Evolutionary conservation across 2,888 invertebrate species (phyloP).

Genomic region (Epicampocera succincta): DNA sequence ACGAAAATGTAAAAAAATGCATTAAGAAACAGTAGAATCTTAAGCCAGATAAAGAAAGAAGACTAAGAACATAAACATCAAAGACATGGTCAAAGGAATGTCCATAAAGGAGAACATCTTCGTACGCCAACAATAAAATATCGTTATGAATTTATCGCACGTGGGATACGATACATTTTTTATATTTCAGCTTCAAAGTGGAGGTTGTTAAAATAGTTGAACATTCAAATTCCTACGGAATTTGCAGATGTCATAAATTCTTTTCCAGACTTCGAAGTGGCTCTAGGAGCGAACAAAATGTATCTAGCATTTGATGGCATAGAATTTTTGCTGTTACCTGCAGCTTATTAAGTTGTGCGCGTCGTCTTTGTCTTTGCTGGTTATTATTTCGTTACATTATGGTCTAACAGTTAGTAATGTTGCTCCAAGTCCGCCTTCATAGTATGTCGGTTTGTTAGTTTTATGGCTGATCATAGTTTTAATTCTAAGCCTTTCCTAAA

Average conservation of each 20-base stretch:
- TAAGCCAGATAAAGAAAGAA: constrained; percentile 24
- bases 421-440: no score
- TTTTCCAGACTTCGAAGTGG: not conserved
- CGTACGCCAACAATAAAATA: constrained; percentile 24
- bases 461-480: no score
- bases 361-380: no score
- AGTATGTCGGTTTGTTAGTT: no score
- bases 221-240: not conserved
- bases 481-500: no score
- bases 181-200: constrained; percentile 13
- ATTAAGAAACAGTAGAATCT: constrained; percentile 27
- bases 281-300: not conserved
- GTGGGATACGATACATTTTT: constrained; percentile 1
- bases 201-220: not conserved
- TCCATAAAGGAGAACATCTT: constrained; percentile 21
- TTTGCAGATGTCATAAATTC: constrained; percentile 9
- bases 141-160: constrained; percentile 13
- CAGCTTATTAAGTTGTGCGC: no score
- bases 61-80: constrained; percentile 15
- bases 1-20: constrained; percentile 10
- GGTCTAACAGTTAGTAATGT: no score
- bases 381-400: no score
- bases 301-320: no score
- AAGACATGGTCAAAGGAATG: constrained; percentile 33
- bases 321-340: no score